Percentiles rank a stretch among this genome's conserved stretches.
Evolutionary conservation across 1,140 invertebrate species (phyloP).

Genomic region (Pseudomyrmex cubaensis): DNA sequence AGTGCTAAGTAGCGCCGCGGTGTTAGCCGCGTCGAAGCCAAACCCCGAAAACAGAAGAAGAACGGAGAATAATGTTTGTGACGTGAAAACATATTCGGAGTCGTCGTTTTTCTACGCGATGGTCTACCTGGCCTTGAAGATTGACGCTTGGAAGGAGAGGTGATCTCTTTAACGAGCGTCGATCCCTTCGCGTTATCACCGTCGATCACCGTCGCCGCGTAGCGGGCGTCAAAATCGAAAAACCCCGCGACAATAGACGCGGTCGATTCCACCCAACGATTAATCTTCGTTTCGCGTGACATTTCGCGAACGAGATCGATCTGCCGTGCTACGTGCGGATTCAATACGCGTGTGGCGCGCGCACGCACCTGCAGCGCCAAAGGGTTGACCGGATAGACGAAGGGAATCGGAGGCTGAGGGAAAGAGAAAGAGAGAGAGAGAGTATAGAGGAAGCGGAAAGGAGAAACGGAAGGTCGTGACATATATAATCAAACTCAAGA

Average conservation of each 20-base stretch:
- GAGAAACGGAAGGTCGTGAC: conserved; percentile 68
- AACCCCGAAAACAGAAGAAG: conserved; percentile 3
- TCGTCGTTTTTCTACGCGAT: conserved; percentile 11
- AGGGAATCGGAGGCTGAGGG: conserved; percentile 35
- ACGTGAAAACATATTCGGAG: conserved; percentile 35
- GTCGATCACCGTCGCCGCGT: conserved; percentile 34
- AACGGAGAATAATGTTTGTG: background rate
- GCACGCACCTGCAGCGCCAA: conserved; percentile 65
- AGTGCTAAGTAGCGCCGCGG: conserved; percentile 63
- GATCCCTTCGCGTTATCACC: conserved; percentile 45
- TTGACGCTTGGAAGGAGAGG: conserved; percentile 31
- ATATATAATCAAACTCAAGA: conserved; percentile 83
- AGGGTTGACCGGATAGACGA: conserved; percentile 66
- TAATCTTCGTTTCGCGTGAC: conserved; percentile 61
- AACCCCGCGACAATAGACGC: conserved; percentile 50
- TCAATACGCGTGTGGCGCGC: conserved; percentile 50
- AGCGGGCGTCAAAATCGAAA: conserved; percentile 55
- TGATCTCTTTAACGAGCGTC: conserved; percentile 56
- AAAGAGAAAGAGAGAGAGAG: background rate
- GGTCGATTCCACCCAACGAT: conserved; percentile 55
- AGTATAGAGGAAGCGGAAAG: conserved; percentile 34
- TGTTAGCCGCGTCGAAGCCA: background rate
- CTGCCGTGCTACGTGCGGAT: conserved; percentile 27
- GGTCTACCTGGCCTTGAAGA: conserved; percentile 38
- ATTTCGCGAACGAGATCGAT: conserved; percentile 59